Conservation (phyloP, 2,888 invertebrate species). For the Shargacucullia verbasci region DNA sequence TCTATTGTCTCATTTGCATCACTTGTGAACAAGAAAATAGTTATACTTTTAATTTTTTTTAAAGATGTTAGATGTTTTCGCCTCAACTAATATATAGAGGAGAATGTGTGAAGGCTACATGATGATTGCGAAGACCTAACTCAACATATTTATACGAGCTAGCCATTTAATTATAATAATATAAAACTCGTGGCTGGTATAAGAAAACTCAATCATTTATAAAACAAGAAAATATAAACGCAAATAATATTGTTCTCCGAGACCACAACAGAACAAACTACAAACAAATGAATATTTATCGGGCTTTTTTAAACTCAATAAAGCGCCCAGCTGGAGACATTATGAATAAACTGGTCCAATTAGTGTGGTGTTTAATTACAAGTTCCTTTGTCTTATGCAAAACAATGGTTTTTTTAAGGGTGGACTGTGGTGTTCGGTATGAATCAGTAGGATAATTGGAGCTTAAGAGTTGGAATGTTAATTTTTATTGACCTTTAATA, state of each 20-base stretch:
- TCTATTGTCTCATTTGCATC: too few relatives aligned
- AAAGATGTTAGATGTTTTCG: too few relatives aligned
- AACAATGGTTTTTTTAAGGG: constrained; percentile 50
- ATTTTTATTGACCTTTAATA: constrained; percentile 22
- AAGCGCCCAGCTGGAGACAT: constrained; percentile 49
- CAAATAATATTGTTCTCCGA: constrained; percentile 8
- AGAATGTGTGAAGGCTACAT: too few relatives aligned
- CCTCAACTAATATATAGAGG: too few relatives aligned
- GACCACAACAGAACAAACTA: constrained; percentile 22
- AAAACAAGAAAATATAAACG: constrained; percentile 8
- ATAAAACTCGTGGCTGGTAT: too few relatives aligned
- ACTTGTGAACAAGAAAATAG: too few relatives aligned
- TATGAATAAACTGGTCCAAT: constrained; percentile 60
- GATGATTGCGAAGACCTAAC: too few relatives aligned
- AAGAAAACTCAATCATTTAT: background rate
- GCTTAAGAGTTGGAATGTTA: constrained; percentile 18
- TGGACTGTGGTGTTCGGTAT: constrained; percentile 24
- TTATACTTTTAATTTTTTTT: too few relatives aligned
- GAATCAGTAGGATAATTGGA: constrained; percentile 39
- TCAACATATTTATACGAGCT: too few relatives aligned
- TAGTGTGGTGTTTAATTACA: constrained; percentile 57
- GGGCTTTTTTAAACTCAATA: constrained; percentile 51
- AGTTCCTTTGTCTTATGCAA: constrained; percentile 55
- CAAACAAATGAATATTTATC: constrained; percentile 54
- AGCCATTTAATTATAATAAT: too few relatives aligned